phyloP scores from a whole-genome alignment of 2,888 invertebrate species.

The Thymelicus sylvestris region DNA sequence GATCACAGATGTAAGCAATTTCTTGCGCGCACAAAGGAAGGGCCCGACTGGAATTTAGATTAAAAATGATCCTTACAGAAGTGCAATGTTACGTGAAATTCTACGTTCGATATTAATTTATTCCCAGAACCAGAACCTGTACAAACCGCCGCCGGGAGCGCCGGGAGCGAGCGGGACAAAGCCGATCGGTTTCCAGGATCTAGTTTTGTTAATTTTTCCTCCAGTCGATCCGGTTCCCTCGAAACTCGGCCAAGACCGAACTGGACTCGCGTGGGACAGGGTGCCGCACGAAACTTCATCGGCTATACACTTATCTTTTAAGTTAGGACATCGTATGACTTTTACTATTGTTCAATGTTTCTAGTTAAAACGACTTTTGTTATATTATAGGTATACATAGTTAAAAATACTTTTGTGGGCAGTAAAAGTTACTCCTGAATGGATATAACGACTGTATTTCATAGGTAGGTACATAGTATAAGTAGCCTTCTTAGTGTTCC shows the following conservation, averaged over 20 bases:
- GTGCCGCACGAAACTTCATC: background rate
- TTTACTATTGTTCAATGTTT: no score
- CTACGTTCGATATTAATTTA: conserved; percentile 48
- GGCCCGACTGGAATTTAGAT: conserved; percentile 72
- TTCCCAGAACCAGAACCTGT: conserved; percentile 40
- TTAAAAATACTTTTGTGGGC: no score
- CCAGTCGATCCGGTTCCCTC: background rate
- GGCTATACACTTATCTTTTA: no score
- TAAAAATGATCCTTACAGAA: conserved; percentile 72
- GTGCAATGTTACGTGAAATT: conserved; percentile 71
- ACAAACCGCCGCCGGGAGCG: conserved; percentile 31
- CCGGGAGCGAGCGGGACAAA: conserved; percentile 15
- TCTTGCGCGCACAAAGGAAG: conserved; percentile 63
- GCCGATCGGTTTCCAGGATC: conserved; percentile 8
- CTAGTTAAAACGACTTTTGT: no score
- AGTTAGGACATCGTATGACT: no score
- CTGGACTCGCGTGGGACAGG: background rate
- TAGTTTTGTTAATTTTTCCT: conserved; percentile 13
- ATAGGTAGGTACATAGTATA: no score
- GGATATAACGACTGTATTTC: no score
- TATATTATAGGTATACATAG: no score
- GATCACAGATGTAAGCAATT: conserved; percentile 56
- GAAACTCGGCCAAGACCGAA: background rate
- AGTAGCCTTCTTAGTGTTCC: no score
- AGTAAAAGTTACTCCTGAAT: no score